A percentile compares a stretch with the other conserved stretches of the same genome.
phyloP scores from a whole-genome alignment of 1,140 invertebrate species.

The Cotesia typhae region DNA sequence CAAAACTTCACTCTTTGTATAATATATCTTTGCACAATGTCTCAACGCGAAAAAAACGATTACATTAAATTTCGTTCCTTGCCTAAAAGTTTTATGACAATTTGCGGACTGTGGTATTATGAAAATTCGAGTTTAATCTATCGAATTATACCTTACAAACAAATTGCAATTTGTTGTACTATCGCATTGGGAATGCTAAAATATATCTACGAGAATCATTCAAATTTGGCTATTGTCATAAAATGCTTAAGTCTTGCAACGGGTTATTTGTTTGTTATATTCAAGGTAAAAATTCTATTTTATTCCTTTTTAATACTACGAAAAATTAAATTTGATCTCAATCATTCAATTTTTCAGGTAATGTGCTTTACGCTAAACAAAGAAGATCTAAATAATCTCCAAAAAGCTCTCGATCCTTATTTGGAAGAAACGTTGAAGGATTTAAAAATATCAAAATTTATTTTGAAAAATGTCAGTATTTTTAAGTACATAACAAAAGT shows the following conservation, averaged over 20 bases:
- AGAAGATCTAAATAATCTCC: background rate
- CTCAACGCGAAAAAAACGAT: background rate
- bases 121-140: background rate
- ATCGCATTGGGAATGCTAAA: background rate
- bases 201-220: background rate
- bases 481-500: background rate
- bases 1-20: too few species aligned
- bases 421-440: slow-evolving; percentile 2
- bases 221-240: background rate
- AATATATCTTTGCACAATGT: background rate
- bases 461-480: background rate
- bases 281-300: slow-evolving; percentile 16
- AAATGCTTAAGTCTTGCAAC: slow-evolving; percentile 15
- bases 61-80: background rate
- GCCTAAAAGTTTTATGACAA: background rate
- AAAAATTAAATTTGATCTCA: background rate
- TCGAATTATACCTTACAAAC: background rate
- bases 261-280: background rate
- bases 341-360: background rate
- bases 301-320: too few species aligned
- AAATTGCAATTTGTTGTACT: background rate
- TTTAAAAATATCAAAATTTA: background rate
- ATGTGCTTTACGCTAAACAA: background rate
- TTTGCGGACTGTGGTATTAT: background rate
- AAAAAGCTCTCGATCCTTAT: slow-evolving; percentile 6